Conservation (phyloP, 2,113 vertebrate genomes). For the Leucoraja erinaceus region DNA sequence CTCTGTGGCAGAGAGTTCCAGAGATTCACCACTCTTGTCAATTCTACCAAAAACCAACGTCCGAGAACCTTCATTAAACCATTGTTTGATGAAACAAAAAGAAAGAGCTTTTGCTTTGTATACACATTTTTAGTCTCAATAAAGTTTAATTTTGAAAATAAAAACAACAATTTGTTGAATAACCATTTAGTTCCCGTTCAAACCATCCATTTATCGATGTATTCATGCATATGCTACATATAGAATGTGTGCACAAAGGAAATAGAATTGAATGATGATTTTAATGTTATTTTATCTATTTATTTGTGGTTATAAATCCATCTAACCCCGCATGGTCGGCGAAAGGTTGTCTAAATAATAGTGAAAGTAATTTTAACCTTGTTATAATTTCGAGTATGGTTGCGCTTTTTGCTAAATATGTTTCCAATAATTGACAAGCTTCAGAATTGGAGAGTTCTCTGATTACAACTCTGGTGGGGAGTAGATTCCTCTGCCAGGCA, state of each 20-base stretch:
- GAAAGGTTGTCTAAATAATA: not conserved
- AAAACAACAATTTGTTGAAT: too few relatives aligned
- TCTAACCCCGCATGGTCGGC: not conserved
- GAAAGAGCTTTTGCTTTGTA: too few relatives aligned
- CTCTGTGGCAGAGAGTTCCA: too few relatives aligned
- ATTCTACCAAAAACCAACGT: not conserved
- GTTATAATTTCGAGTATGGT: not conserved
- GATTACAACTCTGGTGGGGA: not conserved
- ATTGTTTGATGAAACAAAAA: not conserved
- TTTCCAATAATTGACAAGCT: not conserved
- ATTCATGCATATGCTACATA: too few relatives aligned
- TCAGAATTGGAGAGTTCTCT: not conserved
- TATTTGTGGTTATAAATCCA: not conserved
- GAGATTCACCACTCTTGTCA: too few relatives aligned
- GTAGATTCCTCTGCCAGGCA: not conserved
- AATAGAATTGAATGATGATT: not conserved
- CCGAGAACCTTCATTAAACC: not conserved
- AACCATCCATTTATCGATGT: not conserved
- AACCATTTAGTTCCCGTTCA: not conserved
- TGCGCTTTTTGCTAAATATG: not conserved
- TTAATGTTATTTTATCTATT: not conserved
- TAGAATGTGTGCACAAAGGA: not conserved
- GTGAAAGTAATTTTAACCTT: not conserved
- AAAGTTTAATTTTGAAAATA: too few relatives aligned
- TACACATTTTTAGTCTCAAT: too few relatives aligned